Evolutionary conservation across 2,797 vertebrate genomes (phyloP).

Genomic region (Vipera latastei): DNA sequence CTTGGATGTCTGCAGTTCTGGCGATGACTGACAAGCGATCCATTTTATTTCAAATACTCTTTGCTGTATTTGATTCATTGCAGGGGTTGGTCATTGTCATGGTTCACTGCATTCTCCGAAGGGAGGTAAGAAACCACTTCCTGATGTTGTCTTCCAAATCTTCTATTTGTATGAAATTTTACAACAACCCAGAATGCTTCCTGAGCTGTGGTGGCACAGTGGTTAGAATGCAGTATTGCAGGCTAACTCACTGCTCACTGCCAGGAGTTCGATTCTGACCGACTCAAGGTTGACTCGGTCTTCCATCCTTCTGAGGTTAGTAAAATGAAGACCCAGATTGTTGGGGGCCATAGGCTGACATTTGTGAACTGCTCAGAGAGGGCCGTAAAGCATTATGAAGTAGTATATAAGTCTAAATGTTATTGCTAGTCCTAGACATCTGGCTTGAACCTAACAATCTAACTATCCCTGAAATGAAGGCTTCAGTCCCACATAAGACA

Average conservation of each 20-base stretch:
- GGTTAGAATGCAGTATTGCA: neutral
- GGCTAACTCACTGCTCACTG: neutral
- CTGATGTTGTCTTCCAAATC: conserved; percentile 14
- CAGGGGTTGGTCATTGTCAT: conserved; percentile 99
- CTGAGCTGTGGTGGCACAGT: neutral
- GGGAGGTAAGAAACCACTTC: conserved; percentile 83
- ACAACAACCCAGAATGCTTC: neutral
- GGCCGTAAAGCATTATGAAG: neutral
- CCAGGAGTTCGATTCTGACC: neutral
- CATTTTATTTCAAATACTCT: conserved; percentile 98
- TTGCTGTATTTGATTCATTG: conserved; percentile 97
- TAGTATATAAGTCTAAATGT: neutral
- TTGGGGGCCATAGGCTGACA: neutral
- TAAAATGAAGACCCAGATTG: neutral
- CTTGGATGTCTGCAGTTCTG: conserved; percentile 99
- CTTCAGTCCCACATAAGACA: neutral
- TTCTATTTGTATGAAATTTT: conserved; percentile 8
- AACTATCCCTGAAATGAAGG: neutral
- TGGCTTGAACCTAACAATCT: neutral
- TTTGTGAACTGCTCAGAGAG: neutral
- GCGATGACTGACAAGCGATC: conserved; percentile 99
- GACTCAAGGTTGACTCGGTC: neutral
- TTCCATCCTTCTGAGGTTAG: neutral
- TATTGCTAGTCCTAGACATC: neutral
- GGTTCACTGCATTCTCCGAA: conserved; percentile 97